Conservation (phyloP, 1,140 invertebrate species). For the Cardiocondyla obscurior region DNA sequence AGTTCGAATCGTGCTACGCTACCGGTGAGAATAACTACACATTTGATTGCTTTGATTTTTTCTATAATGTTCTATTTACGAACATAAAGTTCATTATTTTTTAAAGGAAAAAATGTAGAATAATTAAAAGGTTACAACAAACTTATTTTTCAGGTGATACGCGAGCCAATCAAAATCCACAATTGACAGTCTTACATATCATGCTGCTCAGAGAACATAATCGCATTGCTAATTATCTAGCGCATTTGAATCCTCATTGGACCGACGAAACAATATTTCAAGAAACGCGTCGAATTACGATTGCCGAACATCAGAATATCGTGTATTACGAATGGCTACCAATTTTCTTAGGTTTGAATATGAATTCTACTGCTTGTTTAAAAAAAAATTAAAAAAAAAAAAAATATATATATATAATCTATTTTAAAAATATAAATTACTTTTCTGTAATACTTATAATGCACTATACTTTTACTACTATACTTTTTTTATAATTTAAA, state of each 20-base stretch:
- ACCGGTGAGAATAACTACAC: conserved; percentile 84
- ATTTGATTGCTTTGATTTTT: background rate
- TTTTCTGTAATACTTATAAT: background rate
- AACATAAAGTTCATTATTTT: background rate
- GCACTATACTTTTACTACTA: no score
- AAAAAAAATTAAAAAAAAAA: no score
- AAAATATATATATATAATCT: no score
- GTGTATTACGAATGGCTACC: conserved; percentile 95
- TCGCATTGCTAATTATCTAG: conserved; percentile 89
- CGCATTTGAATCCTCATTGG: conserved; percentile 93
- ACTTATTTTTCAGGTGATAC: conserved; percentile 88
- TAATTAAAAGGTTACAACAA: background rate
- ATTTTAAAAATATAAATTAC: background rate
- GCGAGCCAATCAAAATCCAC: conserved; percentile 94
- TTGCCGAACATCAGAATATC: conserved; percentile 93
- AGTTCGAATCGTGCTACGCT: conserved; percentile 87
- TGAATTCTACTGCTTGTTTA: background rate
- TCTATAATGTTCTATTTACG: background rate
- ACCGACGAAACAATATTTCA: conserved; percentile 94
- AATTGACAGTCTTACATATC: conserved; percentile 92
- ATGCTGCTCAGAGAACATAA: conserved; percentile 96
- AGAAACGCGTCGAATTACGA: conserved; percentile 91
- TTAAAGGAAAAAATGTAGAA: no score
- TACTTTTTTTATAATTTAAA: conserved; percentile 30
- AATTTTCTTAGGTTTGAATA: conserved; percentile 87